phyloP scores from a whole-genome alignment of 2,113 vertebrate genomes.

The Tricholaema leucomelas region DNA sequence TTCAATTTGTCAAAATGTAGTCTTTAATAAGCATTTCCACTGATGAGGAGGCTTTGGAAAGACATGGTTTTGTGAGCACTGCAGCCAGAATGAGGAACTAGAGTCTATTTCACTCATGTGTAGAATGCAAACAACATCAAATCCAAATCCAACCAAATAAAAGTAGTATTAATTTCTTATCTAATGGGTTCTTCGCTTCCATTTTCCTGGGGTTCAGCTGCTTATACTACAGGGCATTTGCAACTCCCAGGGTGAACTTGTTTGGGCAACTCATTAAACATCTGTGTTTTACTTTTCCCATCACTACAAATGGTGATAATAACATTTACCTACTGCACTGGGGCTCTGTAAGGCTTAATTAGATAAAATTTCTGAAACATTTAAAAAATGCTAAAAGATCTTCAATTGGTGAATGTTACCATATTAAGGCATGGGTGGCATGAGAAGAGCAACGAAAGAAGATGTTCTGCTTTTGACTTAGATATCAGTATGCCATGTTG shows the following conservation, averaged over 20 bases:
- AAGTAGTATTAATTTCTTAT: background rate
- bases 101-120: background rate
- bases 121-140: background rate
- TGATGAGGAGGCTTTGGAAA: background rate
- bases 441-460: background rate
- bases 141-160: background rate
- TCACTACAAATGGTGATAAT: background rate
- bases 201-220: background rate
- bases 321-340: background rate
- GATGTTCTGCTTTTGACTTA: background rate
- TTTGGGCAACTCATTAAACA: background rate
- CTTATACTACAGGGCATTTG: background rate
- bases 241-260: background rate
- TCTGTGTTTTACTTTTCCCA: background rate
- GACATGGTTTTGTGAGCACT: background rate
- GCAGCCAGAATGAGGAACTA: background rate
- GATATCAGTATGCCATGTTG: background rate
- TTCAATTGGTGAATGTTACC: background rate
- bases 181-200: background rate
- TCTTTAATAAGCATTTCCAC: background rate
- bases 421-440: background rate
- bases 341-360: background rate
- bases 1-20: slow-evolving; percentile 14
- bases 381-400: background rate
- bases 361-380: background rate